Evolutionary conservation across 2,797 vertebrate species (phyloP), one percentile per base, ranked within the genome.

Genomic region (Cyprinella venusta): DNA sequence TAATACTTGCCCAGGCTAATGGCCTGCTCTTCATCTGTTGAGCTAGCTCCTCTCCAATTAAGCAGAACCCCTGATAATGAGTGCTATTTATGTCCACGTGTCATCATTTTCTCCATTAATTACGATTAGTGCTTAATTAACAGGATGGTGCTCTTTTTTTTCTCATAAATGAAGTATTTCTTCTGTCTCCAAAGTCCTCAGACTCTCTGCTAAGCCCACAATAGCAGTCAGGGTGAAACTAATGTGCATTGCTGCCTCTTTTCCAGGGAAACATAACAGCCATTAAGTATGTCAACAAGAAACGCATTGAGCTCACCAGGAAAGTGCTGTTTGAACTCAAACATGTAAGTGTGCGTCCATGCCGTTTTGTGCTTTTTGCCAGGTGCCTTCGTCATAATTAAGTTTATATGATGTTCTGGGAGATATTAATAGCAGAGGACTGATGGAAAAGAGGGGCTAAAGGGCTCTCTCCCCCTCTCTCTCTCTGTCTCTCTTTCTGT

Each of bases 281-380:
- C n/a, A 95, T 98, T 85, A 98, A 98, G 76, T 95, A 91, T 15
- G 90, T 97, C 90, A 97, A 94, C 91, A 95, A 94, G 82, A 97
- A 97, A 50, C 95, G 97, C 45, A 94, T 98, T 3, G 97, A 98
- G 80, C 92, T 98, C 88, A 97, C 96, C 0, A 92, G 97, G 81
- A 95, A 94, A 3, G 95, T 98, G 82, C 91, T 96, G 54, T 98
- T 98, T 83, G 97, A 98, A 85, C 94, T 98, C 5, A 98, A 98
- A 81, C 96, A 98, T 42, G 97, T 97, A 93, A 94, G 91, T 81
- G 40, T 77, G 63, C 12, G 5, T 70, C 76, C 63, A 45, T 65
- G 69, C 36, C 21, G 2, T 19, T 68, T 36, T 42, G 67, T 38
- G 76, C 42, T 52, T 40, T 69, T 69, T 42, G 54, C 45, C 80